Conservation (phyloP, 2,797 vertebrate species). For the Lindbergichthys nudifrons region DNA sequence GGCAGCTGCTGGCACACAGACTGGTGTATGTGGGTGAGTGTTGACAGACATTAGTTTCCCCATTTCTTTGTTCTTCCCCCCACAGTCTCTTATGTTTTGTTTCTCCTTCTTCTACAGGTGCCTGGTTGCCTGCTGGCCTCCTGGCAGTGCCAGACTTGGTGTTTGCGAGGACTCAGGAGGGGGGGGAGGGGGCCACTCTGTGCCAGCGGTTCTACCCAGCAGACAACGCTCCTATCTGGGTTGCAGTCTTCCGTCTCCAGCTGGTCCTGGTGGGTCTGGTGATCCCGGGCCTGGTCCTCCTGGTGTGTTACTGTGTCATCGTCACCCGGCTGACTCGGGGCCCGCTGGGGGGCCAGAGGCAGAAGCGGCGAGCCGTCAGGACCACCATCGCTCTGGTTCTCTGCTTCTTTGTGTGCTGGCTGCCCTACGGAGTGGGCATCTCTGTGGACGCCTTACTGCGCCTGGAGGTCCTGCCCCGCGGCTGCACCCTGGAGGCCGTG, state of each 20-base stretch:
- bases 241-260: constrained; percentile 91
- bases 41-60: constrained; percentile 10
- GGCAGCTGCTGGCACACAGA: constrained; percentile 92
- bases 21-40: constrained; percentile 92
- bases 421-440: constrained; percentile 93
- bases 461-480: constrained; percentile 87
- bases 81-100: neutral
- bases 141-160: constrained; percentile 94
- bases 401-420: constrained; percentile 97
- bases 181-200: constrained; percentile 79
- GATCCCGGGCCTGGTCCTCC: constrained; percentile 93
- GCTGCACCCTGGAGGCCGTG: constrained; percentile 87
- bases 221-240: constrained; percentile 81
- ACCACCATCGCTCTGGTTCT: constrained; percentile 95
- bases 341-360: constrained; percentile 93
- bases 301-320: constrained; percentile 96
- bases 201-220: constrained; percentile 92
- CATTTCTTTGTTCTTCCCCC: neutral
- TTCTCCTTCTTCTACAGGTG: constrained; percentile 56
- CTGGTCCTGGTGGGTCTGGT: constrained; percentile 94
- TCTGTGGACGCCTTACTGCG: constrained; percentile 91
- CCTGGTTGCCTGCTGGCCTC: constrained; percentile 89
- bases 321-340: constrained; percentile 93
- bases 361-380: constrained; percentile 95
- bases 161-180: constrained; percentile 87